These are phyloP conservation scores for Macrophya alboannulata DNA, from an alignment of 2,888 invertebrate species.

Conservation along the genomic window DNA sequence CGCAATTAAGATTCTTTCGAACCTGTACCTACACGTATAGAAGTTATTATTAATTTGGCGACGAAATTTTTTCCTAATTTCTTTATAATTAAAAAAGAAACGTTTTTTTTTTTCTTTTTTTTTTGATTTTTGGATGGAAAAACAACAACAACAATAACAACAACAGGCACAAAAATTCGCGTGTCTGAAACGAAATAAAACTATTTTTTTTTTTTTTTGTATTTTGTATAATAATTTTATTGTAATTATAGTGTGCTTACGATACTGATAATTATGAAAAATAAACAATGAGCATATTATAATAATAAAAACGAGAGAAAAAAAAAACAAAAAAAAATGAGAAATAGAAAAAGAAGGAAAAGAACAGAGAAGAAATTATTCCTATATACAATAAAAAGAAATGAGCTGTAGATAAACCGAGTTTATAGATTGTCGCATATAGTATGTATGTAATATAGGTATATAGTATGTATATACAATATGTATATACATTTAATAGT, in stretches of 20 bases:
- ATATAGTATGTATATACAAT: too few relatives aligned
- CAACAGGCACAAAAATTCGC: background rate
- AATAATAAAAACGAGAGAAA: background rate
- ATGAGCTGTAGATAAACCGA: background rate
- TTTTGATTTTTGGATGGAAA: background rate
- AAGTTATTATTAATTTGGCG: background rate
- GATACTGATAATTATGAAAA: slow-evolving; percentile 8
- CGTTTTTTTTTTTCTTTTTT: background rate
- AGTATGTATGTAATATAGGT: background rate
- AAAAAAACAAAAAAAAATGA: background rate
- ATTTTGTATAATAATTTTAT: background rate
- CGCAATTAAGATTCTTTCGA: background rate
- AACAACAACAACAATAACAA: background rate
- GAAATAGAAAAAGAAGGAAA: background rate
- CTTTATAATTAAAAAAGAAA: background rate
- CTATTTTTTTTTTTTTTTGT: background rate
- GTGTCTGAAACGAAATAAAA: background rate
- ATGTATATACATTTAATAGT: slow-evolving; percentile 19
- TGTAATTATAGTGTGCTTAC: slow-evolving; percentile 15
- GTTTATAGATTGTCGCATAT: slow-evolving; percentile 24
- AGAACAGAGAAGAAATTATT: background rate
- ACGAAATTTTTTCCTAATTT: background rate
- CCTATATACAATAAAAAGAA: slow-evolving; percentile 25
- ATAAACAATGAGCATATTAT: background rate
- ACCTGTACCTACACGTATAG: background rate